Evolutionary conservation across 2,888 invertebrate species (phyloP).

Genomic region (Papilio elwesi): DNA sequence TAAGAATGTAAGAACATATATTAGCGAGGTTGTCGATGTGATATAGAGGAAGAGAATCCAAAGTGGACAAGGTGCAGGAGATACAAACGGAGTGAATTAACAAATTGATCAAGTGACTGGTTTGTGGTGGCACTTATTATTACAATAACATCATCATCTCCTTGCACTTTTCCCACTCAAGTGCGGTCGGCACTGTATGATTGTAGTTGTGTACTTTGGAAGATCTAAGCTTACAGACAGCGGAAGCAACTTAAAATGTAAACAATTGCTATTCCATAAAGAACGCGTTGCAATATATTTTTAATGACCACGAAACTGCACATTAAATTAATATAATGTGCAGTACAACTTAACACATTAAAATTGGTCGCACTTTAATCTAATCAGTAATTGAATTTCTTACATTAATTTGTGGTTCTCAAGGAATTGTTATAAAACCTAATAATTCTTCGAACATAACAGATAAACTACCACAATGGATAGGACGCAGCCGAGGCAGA

Average conservation of each 20-base stretch:
- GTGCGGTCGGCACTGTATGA: too few relatives aligned
- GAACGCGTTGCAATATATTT: neutral
- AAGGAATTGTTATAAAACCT: neutral
- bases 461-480: too few relatives aligned
- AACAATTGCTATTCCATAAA: too few relatives aligned
- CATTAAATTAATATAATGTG: neutral
- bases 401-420: constrained; percentile 3
- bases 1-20: too few relatives aligned
- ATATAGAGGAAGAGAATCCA: neutral
- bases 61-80: too few relatives aligned
- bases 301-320: neutral
- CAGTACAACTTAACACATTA: neutral
- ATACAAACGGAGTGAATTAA: too few relatives aligned
- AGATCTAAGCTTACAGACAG: too few relatives aligned
- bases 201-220: too few relatives aligned
- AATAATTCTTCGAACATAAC: neutral
- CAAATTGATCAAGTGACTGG: neutral
- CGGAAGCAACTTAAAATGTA: too few relatives aligned
- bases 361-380: neutral
- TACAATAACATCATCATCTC: too few relatives aligned
- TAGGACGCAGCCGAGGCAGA: neutral
- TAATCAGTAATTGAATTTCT: neutral
- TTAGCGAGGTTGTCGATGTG: neutral
- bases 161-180: too few relatives aligned
- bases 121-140: too few relatives aligned